Evolutionary conservation across 2,797 vertebrate species (phyloP).

Genomic region (Acomys russatus): DNA sequence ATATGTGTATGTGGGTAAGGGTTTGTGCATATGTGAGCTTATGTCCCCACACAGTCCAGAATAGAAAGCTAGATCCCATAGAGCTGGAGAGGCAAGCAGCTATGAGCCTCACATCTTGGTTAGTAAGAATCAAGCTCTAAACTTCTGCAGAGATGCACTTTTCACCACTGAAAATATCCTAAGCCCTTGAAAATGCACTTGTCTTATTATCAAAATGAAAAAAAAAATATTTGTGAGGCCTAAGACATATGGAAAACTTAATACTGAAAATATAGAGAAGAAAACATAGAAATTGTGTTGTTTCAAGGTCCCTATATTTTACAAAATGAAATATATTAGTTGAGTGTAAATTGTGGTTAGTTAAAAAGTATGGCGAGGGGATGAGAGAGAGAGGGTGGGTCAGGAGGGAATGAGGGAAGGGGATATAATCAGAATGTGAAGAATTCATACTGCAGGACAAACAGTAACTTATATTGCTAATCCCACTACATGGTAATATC

Average conservation of each 20-base stretch:
- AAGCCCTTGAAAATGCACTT: background rate
- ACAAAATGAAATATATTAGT: background rate
- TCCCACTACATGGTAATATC: too few species aligned
- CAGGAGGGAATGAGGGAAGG: too few species aligned
- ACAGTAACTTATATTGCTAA: too few species aligned
- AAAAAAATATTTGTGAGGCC: background rate
- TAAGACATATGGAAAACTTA: background rate
- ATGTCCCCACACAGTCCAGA: background rate
- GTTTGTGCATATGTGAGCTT: background rate
- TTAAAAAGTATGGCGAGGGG: background rate
- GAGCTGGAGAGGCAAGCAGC: too few species aligned
- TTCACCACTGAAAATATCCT: background rate
- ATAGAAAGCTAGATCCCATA: background rate
- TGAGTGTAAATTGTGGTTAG: background rate
- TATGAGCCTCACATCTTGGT: background rate
- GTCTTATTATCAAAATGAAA: background rate
- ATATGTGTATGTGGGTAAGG: background rate
- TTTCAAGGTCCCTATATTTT: background rate
- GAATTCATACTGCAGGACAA: too few species aligned
- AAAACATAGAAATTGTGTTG: background rate
- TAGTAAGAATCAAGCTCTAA: background rate
- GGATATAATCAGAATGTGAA: too few species aligned
- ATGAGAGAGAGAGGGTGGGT: too few species aligned
- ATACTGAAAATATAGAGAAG: background rate
- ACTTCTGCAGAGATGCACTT: background rate